Evolutionary conservation across 2,113 vertebrate genomes (phyloP), one percentile per base, ranked within the genome.

Genomic region (Telmatochromis sp.): DNA sequence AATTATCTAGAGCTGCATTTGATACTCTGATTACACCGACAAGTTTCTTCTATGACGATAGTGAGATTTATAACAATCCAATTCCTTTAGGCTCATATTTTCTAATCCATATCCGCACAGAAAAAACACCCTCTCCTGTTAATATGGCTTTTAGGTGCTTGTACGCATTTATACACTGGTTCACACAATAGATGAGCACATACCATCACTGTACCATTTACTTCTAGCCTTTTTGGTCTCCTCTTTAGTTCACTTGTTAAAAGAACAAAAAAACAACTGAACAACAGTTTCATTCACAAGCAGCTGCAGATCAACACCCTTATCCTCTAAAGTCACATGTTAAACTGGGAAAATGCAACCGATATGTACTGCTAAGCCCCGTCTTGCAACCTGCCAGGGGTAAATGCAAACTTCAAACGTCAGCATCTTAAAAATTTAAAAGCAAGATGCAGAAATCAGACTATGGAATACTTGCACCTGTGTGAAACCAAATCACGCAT

Each of bases 61-160:
- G 42, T 47, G 23, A 75, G 42, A 75, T 47, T 71, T 23, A 47
- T 28, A 15, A 68, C 81, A 63, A 54, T 10, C 26, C 79, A 19
- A 53, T 11, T 50, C 42, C 42, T 81, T 57, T 9, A 83, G 6
- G 73, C 35, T 71, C 50, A 80, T 78, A 82, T 86, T 71, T 58
- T 85, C 40, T 65, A 60, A 71, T 82, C 83, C 17, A 81, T 83
- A 57, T 40, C 82, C 19, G 21, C 42, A 79, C 79, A 78, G 15
- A 10, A 50, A 10, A 50, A 75, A 17, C 15, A 7, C 21, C 6
- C 6, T 78, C 42, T 75, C 42, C 23, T 75, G 42, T 84, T 87
- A 84, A 68, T 87, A 93, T 91, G 86, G 89, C 89, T 91, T 37
- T 92, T 21, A 87, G 81, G 75, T 50, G 55, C 90, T 85, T 88